Conservation (phyloP, 53 echinoderm and acorn worm species). For the Luidia sarsii region DNA sequence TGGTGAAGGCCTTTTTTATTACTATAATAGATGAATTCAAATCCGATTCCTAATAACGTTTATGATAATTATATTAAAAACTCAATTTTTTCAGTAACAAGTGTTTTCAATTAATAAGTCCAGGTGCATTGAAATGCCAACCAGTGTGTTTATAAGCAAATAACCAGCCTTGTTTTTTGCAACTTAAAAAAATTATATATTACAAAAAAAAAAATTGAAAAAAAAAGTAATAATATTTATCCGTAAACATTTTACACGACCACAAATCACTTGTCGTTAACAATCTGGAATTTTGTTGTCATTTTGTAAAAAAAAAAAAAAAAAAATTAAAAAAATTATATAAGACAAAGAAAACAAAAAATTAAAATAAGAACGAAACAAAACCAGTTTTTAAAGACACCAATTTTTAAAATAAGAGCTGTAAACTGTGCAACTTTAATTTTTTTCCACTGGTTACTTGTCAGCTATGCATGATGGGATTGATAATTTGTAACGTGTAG, state of each 20-base stretch:
- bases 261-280: constrained; percentile 37
- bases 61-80: constrained; percentile 9
- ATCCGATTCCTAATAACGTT: constrained; percentile 19
- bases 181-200: constrained; percentile 20
- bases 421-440: constrained; percentile 63
- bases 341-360: not conserved
- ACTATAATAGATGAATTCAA: constrained; percentile 1
- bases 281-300: constrained; percentile 59
- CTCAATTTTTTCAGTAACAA: constrained; percentile 19
- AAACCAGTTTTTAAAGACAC: not conserved
- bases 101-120: constrained; percentile 21
- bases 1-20: constrained; percentile 26
- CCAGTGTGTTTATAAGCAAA: constrained; percentile 50
- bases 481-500: constrained; percentile 54
- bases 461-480: constrained; percentile 61
- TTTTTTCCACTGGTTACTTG: constrained; percentile 53
- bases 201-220: not conserved
- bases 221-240: constrained; percentile 54
- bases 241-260: constrained; percentile 45
- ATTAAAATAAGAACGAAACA: not conserved
- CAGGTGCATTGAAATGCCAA: constrained; percentile 20
- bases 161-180: constrained; percentile 46
- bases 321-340: constrained; percentile 15
- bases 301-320: constrained; percentile 32
- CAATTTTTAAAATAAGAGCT: constrained; percentile 37